These are phyloP conservation scores for Anser cygnoides DNA, from an alignment of 2,113 vertebrate species.

Conservation along the genomic window DNA sequence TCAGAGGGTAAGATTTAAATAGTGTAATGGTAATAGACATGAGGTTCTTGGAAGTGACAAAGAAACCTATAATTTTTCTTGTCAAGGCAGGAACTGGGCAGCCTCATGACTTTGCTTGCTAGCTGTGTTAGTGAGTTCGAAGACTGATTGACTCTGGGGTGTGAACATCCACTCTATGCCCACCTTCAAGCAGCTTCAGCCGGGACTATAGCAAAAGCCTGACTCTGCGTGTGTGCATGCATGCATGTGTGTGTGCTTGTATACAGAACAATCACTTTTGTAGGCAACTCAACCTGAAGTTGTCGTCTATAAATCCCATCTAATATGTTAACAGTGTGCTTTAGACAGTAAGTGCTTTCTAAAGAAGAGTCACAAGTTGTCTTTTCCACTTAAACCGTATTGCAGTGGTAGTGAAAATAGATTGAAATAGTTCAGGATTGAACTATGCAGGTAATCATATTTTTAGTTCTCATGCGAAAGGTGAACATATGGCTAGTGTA, in stretches of 20 bases:
- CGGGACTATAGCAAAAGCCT: neutral
- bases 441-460: neutral
- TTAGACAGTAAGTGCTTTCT: neutral
- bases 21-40: neutral
- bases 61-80: neutral
- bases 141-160: neutral
- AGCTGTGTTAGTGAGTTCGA: neutral
- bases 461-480: neutral
- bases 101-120: neutral
- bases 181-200: neutral
- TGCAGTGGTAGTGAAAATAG: neutral
- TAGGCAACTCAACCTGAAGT: neutral
- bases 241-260: neutral
- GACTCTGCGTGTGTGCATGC: rapidly evolving
- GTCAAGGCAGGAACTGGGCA: neutral
- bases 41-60: neutral
- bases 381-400: neutral
- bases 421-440: neutral
- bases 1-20: neutral
- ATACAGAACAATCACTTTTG: neutral
- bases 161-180: neutral
- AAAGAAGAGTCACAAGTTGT: neutral
- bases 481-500: neutral
- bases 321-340: neutral
- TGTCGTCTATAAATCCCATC: neutral